Conservation (phyloP, 1,140 invertebrate species). For the Megalonaias nervosa region DNA sequence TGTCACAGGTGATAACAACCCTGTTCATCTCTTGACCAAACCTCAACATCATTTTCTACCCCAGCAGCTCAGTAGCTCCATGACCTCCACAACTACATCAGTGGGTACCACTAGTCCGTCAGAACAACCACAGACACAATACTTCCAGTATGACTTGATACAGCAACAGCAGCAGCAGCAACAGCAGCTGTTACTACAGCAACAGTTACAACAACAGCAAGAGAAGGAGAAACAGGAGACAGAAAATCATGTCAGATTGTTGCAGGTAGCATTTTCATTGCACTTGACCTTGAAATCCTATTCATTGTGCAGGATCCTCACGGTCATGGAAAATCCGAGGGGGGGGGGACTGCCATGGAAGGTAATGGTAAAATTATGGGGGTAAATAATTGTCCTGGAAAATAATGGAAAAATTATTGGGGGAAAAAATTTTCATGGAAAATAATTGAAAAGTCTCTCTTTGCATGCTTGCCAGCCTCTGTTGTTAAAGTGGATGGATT, state of each 20-base stretch:
- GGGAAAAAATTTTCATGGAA: too few relatives aligned
- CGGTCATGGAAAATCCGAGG: too few relatives aligned
- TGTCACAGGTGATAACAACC: conserved; percentile 18
- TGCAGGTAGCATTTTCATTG: too few relatives aligned
- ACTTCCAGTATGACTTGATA: conserved; percentile 43
- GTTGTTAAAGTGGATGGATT: too few relatives aligned
- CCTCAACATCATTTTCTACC: conserved; percentile 27
- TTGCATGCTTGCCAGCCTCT: too few relatives aligned
- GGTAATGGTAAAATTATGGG: too few relatives aligned
- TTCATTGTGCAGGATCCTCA: too few relatives aligned
- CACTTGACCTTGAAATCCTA: too few relatives aligned
- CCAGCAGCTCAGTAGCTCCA: conserved; percentile 2
- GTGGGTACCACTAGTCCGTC: conserved; percentile 8
- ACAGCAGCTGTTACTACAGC: conserved; percentile 44
- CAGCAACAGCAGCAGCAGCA: conserved; percentile 63
- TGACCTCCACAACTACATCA: not conserved
- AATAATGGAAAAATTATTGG: too few relatives aligned
- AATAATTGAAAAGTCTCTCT: too few relatives aligned
- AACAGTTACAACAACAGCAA: conserved; percentile 16
- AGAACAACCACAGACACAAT: conserved; percentile 24
- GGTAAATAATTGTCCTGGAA: too few relatives aligned
- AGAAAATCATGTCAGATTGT: conserved; percentile 12
- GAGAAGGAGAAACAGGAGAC: conserved; percentile 3
- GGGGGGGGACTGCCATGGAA: too few relatives aligned
- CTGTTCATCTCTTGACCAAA: conserved; percentile 24